Evolutionary conservation across 2,797 vertebrate genomes (phyloP).

Genomic region (Spinibarbus caldwelli): DNA sequence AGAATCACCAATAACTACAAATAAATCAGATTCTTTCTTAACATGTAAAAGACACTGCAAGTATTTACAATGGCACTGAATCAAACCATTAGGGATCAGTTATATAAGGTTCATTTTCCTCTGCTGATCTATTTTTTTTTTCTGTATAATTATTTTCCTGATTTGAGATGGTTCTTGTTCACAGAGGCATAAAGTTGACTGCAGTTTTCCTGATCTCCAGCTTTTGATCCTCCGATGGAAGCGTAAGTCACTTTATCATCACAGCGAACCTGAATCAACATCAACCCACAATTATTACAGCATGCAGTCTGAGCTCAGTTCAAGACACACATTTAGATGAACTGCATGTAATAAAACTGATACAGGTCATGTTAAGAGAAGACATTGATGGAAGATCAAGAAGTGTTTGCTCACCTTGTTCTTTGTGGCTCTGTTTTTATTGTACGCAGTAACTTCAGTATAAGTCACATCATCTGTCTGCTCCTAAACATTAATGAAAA

Average conservation of each 20-base stretch:
- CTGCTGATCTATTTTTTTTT: too few species aligned
- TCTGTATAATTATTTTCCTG: neutral
- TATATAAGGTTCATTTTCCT: neutral
- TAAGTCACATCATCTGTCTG: neutral
- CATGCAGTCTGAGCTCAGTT: neutral
- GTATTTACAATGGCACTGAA: too few species aligned
- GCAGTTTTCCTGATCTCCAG: neutral
- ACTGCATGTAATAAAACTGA: neutral
- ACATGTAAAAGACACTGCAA: neutral
- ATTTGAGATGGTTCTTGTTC: neutral
- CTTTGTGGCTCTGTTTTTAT: neutral
- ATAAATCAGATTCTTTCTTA: too few species aligned
- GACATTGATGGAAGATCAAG: neutral
- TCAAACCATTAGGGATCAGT: too few species aligned
- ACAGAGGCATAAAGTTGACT: neutral
- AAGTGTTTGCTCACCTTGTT: neutral
- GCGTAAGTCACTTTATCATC: neutral
- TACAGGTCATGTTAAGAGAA: neutral
- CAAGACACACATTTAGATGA: neutral
- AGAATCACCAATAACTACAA: too few species aligned
- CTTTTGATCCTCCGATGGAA: neutral
- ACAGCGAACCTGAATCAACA: neutral
- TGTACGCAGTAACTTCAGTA: neutral
- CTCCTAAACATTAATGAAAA: neutral
- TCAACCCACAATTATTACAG: neutral